A percentile compares a stretch with the other conserved stretches of the same genome.
phyloP scores from a whole-genome alignment of 1,140 invertebrate species.

The Neodiprion pinetum region DNA sequence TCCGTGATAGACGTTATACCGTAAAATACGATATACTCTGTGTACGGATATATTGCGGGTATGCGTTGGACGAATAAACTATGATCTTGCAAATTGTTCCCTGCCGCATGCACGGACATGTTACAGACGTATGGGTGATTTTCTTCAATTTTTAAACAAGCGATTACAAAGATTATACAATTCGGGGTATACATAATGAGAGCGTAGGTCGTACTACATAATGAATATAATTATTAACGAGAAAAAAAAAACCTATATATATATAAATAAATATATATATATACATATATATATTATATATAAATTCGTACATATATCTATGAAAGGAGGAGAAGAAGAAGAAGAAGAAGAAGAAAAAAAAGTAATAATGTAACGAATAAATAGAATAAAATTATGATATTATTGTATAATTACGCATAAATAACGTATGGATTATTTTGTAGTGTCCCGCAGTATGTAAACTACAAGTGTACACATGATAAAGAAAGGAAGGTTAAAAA shows the following conservation, averaged over 20 bases:
- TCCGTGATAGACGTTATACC: too few relatives aligned
- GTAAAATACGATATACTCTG: too few relatives aligned
- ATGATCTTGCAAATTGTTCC: too few relatives aligned
- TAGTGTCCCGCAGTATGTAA: constrained; percentile 61
- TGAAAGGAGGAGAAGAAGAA: too few relatives aligned
- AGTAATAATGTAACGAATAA: too few relatives aligned
- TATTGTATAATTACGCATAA: constrained; percentile 36
- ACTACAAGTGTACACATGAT: constrained; percentile 56
- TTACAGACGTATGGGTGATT: too few relatives aligned
- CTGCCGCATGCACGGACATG: too few relatives aligned
- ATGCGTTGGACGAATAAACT: too few relatives aligned
- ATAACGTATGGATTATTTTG: constrained; percentile 59
- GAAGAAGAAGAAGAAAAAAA: too few relatives aligned
- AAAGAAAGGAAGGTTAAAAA: constrained; percentile 27
- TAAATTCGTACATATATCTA: constrained; percentile 35
- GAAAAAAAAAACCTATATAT: constrained; percentile 31
- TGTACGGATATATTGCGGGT: too few relatives aligned
- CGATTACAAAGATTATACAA: background rate
- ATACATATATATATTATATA: constrained; percentile 40
- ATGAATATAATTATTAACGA: constrained; percentile 48
- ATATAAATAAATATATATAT: constrained; percentile 36
- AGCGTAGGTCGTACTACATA: constrained; percentile 42
- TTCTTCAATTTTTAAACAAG: background rate
- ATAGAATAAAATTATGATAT: constrained; percentile 17
- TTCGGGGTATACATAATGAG: constrained; percentile 1